Evolutionary conservation across 2,888 invertebrate species (phyloP).

Genomic region (Alentia gelatinosa): DNA sequence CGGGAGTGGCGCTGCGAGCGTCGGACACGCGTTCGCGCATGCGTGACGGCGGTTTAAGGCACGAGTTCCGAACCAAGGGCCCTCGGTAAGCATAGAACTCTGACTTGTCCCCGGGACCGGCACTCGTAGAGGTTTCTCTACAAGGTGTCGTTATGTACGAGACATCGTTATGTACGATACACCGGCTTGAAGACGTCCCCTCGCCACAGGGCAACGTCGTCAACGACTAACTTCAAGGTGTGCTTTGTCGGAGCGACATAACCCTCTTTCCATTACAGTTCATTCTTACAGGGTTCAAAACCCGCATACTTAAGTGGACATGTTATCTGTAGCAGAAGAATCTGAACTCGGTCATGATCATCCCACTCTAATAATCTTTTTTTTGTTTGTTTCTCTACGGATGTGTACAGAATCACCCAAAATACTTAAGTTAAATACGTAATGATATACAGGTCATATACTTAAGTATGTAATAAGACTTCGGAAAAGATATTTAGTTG

Average conservation of each 20-base stretch:
- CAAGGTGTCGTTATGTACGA: not conserved
- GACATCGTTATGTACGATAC: too few species aligned
- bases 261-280: slow-evolving; percentile 33
- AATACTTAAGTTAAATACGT: slow-evolving; percentile 15
- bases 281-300: slow-evolving; percentile 43
- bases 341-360: not conserved
- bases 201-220: not conserved
- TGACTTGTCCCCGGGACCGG: not conserved
- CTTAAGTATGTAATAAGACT: slow-evolving; percentile 2
- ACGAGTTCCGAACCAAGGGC: not conserved
- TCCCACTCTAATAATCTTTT: not conserved
- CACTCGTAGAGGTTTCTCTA: not conserved
- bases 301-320: slow-evolving; percentile 22
- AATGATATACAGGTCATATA: not conserved
- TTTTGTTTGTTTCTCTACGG: not conserved
- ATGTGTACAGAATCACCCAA: slow-evolving; percentile 13
- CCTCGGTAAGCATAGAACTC: slow-evolving; percentile 3
- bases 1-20: slow-evolving; percentile 3
- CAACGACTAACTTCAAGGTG: not conserved
- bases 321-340: not conserved
- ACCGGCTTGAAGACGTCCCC: too few species aligned
- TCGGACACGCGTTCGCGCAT: not conserved
- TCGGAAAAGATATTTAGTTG: not conserved
- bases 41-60: not conserved
- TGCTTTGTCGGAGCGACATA: not conserved